These are phyloP conservation scores for Tuberolachnus salignus DNA, from an alignment of 2,888 invertebrate species.

Conservation along the genomic window DNA sequence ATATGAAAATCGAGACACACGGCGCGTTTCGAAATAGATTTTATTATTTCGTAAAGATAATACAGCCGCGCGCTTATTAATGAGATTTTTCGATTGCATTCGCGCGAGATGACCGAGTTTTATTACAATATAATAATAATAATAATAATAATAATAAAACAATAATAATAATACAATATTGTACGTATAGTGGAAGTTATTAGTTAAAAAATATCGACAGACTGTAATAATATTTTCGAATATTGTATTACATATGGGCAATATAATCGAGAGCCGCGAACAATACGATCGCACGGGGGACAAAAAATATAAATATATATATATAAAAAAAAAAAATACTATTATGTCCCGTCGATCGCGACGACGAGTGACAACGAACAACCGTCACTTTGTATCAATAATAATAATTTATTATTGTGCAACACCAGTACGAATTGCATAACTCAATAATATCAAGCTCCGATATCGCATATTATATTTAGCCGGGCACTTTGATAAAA, in stretches of 20 bases:
- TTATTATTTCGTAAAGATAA: constrained; percentile 23
- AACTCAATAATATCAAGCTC: too few relatives aligned
- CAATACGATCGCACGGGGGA: too few relatives aligned
- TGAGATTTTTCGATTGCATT: constrained; percentile 38
- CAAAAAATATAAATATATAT: too few relatives aligned
- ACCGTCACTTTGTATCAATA: not conserved
- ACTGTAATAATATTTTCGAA: not conserved
- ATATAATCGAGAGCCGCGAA: not conserved
- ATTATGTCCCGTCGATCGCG: not conserved
- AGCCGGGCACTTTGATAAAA: too few relatives aligned
- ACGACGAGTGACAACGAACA: not conserved
- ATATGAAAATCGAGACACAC: constrained; percentile 24
- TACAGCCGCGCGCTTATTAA: not conserved
- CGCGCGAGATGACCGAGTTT: constrained; percentile 35
- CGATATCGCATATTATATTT: too few relatives aligned
- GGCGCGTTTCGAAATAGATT: constrained; percentile 34
- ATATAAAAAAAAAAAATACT: too few relatives aligned
- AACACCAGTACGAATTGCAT: too few relatives aligned
- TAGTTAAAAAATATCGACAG: constrained; percentile 5
- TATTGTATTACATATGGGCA: not conserved
- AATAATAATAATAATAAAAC: constrained; percentile 10
- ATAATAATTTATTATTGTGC: too few relatives aligned
- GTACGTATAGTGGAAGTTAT: not conserved
- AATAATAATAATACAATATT: constrained; percentile 4
- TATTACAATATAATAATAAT: constrained; percentile 4